Conservation (phyloP, 2,113 vertebrate species). For the Carettochelys insculpta region DNA sequence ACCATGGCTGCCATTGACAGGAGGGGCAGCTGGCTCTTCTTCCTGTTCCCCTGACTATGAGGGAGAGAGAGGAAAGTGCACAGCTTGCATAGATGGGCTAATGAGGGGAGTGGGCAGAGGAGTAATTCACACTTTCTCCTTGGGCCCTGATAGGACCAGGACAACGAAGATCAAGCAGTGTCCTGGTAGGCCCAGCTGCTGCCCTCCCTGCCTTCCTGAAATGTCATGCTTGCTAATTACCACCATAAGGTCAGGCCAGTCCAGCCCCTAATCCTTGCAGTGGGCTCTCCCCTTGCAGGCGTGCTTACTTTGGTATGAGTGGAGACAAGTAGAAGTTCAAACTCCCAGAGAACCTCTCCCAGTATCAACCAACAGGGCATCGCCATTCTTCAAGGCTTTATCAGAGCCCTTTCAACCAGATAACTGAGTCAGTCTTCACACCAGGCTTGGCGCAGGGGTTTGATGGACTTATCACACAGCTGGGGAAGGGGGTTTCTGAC, state of each 20-base stretch:
- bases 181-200: too few relatives aligned
- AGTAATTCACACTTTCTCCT: too few relatives aligned
- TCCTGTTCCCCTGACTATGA: too few relatives aligned
- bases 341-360: not conserved
- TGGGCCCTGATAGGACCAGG: too few relatives aligned
- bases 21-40: too few relatives aligned
- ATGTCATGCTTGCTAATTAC: not conserved
- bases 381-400: not conserved
- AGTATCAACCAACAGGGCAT: not conserved
- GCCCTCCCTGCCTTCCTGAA: too few relatives aligned
- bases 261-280: not conserved
- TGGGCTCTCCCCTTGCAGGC: not conserved
- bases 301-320: not conserved
- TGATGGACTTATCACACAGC: not conserved
- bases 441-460: not conserved
- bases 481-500: too few relatives aligned
- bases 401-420: not conserved
- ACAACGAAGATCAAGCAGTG: too few relatives aligned
- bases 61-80: too few relatives aligned
- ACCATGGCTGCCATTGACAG: too few relatives aligned
- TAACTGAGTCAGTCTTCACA: not conserved
- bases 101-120: too few relatives aligned
- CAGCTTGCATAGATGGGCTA: too few relatives aligned
- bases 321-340: not conserved
- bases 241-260: not conserved